Base-by-base conservation (phyloP, 2,888 invertebrate genomes). In the Erebia ligea region DNA sequence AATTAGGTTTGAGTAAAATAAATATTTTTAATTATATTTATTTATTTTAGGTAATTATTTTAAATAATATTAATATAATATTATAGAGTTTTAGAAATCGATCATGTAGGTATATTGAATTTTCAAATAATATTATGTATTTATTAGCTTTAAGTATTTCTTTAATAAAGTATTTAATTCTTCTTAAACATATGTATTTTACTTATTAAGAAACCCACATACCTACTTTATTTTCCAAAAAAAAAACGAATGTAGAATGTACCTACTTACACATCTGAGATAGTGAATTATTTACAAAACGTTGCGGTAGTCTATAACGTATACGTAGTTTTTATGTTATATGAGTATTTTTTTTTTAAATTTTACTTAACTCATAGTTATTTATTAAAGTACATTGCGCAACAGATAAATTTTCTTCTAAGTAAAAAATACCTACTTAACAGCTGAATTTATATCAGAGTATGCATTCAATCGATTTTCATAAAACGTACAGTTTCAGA, bases 161-260 rank as follows among this genome's bases (percentile, higher is more conserved):
- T 50, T 17, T 50, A 59, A 67, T 67, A 61, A 59, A 67, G 15
- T 50, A 40, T 64, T 17, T 61, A 17, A 61, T 42, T 61, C 61
- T 8, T 61, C 42, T 42, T 61, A 61, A 61, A 57, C 19, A 57
- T 56, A 42, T 57, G 17, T 54, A 15, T 57, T 25, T 19, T 57
- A 10, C 10, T 21, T 15, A 13, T 1, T 57, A 54, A 15, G 13
- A 13, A 25, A 57, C 56, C 56, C 56, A 13, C 19, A 19, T 52
- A 17, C 50, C n/a, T 11, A 17, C 17, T 10, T 10, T 54, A 54
- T 17, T 54, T 19, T 17, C 54, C 17, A 11, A 45, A 45, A 42
- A n/a, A n/a, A n/a, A n/a, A n/a, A n/a, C n/a, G n/a, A n/a, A 42
- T 8, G 42, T 10, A 6, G 8, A 10, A 42, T 42, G 42, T 25